A percentile compares a stretch with the other conserved stretches of the same genome.
Evolutionary conservation across 2,113 vertebrate species (phyloP).

Genomic region (Abramis brama): DNA sequence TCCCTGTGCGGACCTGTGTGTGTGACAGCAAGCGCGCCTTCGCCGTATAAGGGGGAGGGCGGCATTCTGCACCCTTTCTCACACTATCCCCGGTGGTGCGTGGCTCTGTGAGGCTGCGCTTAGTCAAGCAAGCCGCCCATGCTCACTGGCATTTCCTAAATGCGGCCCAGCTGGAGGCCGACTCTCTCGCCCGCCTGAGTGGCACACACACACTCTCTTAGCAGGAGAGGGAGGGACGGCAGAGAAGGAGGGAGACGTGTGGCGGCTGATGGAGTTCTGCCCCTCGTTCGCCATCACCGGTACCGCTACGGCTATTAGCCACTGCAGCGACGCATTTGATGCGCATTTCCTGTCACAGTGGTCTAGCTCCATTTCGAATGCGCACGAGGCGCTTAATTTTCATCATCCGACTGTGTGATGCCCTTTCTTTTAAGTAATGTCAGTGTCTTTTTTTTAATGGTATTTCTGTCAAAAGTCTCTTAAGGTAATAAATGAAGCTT

Average conservation of each 20-base stretch:
- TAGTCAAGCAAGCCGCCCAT: slow-evolving; percentile 85
- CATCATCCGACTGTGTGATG: slow-evolving; percentile 88
- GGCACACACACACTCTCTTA: slow-evolving; percentile 75
- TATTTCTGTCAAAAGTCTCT: slow-evolving; percentile 86
- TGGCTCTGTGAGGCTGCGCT: slow-evolving; percentile 68
- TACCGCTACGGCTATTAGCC: slow-evolving; percentile 74
- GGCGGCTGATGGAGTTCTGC: slow-evolving; percentile 4
- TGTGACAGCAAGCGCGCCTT: not conserved
- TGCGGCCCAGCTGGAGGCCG: slow-evolving; percentile 87
- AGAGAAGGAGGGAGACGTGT: not conserved
- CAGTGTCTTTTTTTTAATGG: slow-evolving; percentile 83
- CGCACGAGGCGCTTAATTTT: slow-evolving; percentile 86
- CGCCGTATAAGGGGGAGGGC: slow-evolving; percentile 34
- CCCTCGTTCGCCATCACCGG: slow-evolving; percentile 42
- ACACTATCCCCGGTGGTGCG: slow-evolving; percentile 72
- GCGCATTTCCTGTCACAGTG: slow-evolving; percentile 86
- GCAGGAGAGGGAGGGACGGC: slow-evolving; percentile 55
- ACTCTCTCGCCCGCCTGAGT: slow-evolving; percentile 82
- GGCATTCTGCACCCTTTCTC: slow-evolving; percentile 68
- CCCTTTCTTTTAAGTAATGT: slow-evolving; percentile 89
- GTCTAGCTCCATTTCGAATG: slow-evolving; percentile 81
- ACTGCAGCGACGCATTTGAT: slow-evolving; percentile 82
- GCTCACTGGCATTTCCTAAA: slow-evolving; percentile 94
- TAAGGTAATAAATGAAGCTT: slow-evolving; percentile 91
- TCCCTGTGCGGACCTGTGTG: slow-evolving; percentile 7